Base-by-base conservation (phyloP, 2,797 vertebrate genomes). In the Menidia menidia region DNA sequence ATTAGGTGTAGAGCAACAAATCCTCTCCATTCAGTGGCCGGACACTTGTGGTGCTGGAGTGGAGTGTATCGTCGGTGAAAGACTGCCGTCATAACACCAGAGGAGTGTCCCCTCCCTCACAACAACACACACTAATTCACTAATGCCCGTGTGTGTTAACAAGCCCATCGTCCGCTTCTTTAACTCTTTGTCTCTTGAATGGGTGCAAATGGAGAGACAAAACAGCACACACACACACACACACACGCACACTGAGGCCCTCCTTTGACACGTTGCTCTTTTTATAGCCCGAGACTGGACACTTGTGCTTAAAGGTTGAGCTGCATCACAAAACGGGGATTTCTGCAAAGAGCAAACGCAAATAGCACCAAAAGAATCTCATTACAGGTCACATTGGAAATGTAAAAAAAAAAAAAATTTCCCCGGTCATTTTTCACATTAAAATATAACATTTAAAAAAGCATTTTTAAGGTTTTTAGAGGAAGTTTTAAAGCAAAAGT, bases 1-100 rank as follows among this genome's bases (percentile, higher is more conserved):
- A 93, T 94, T 91, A 93, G 87, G 86, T 92, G 88, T 79, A 81
- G 88, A 82, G 85, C 85, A 91, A 92, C 89, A 92, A 92, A 93
- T 92, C 86, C 91, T 91, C 77, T 79, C 88, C 15, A 90, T 92
- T 89, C 83, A 93, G 80, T 9, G 62, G 81, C 82, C 19, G 82
- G 91, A 91, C 85, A 89, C 88, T 92, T 82, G 85, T 89, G 71
- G 80, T 85, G 87, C 72, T 87, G 86, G 84, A 92, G 92, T 85
- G 89, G 84, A 85, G 89, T 83, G 88, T 73, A 84, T 81, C 60
- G 77, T 58, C 57, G 59, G 81, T 87, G 82, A 89, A 88, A 92
- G 89, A 84, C 83, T 79, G 64, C 85, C 72, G 75, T 93, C 88
- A 90, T 90, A 86, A 90, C 81, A 86, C 79, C 65, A 77, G 84